Evolutionary conservation across 2,888 invertebrate species (phyloP).

Genomic region (Agrotis ipsilon): DNA sequence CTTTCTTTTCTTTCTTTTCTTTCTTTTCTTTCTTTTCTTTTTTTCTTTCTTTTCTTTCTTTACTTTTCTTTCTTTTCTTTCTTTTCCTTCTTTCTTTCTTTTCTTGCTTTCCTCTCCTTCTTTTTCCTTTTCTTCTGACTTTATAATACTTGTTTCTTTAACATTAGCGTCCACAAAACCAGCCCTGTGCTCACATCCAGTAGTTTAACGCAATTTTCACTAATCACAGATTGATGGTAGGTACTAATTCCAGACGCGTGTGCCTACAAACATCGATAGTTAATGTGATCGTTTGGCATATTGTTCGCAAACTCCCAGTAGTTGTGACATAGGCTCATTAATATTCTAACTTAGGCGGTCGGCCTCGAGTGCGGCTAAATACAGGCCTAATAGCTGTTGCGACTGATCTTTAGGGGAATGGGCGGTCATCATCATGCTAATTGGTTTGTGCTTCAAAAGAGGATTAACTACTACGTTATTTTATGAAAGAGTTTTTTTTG

Average conservation of each 20-base stretch:
- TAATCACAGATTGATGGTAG: constrained; percentile 41
- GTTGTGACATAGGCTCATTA: constrained; percentile 44
- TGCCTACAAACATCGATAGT: constrained; percentile 38
- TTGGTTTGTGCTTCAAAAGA: neutral
- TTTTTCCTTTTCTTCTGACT: too few relatives aligned
- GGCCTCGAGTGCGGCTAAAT: constrained; percentile 28
- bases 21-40: too few relatives aligned
- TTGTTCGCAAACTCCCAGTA: constrained; percentile 45
- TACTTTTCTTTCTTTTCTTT: too few relatives aligned
- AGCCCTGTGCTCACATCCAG: neutral
- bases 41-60: too few relatives aligned
- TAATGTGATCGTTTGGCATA: constrained; percentile 46
- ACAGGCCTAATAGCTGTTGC: constrained; percentile 39
- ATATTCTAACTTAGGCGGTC: constrained; percentile 47
- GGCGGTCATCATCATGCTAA: neutral
- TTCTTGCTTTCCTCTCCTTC: too few relatives aligned
- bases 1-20: too few relatives aligned
- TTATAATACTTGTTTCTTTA: too few relatives aligned
- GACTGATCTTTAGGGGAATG: constrained; percentile 31
- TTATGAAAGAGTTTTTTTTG: too few relatives aligned
- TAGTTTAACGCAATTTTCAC: neutral
- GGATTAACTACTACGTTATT: neutral
- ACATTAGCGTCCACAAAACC: too few relatives aligned
- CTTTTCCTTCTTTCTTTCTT: too few relatives aligned
- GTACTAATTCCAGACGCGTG: constrained; percentile 30